These are phyloP conservation scores for Arge pagana DNA, from an alignment of 2,888 invertebrate genomes.

Conservation along the genomic window DNA sequence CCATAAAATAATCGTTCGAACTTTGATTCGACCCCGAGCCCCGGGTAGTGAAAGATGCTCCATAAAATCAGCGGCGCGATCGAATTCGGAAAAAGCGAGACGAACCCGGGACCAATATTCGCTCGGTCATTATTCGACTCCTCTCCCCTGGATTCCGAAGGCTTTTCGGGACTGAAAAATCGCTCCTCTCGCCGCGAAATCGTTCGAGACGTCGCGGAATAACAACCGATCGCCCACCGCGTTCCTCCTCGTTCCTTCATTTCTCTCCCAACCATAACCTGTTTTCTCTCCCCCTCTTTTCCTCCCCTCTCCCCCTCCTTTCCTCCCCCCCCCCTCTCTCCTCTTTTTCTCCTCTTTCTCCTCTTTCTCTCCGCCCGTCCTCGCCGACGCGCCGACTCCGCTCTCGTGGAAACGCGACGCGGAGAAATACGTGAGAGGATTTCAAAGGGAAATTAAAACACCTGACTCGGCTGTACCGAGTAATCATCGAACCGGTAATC, in stretches of 20 bases:
- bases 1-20: too few relatives aligned
- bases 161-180: too few relatives aligned
- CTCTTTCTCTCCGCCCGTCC: background rate
- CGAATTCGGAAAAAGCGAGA: too few relatives aligned
- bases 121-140: too few relatives aligned
- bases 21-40: too few relatives aligned
- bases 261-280: background rate
- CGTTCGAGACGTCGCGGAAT: background rate
- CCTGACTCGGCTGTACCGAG: slow-evolving; percentile 6
- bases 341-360: background rate
- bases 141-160: too few relatives aligned
- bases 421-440: slow-evolving; percentile 14
- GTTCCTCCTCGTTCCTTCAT: background rate
- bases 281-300: background rate
- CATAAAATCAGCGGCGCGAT: too few relatives aligned
- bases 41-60: too few relatives aligned
- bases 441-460: slow-evolving; percentile 13
- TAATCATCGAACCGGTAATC: slow-evolving; percentile 6
- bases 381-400: background rate
- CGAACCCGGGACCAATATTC: too few relatives aligned
- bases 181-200: too few relatives aligned
- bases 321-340: background rate
- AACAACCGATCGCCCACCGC: too few relatives aligned
- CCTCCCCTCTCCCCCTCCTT: background rate
- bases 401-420: too few relatives aligned